These are phyloP conservation scores for Harlomillsia oculata DNA, from an alignment of 1,140 invertebrate species.

Conservation along the genomic window DNA sequence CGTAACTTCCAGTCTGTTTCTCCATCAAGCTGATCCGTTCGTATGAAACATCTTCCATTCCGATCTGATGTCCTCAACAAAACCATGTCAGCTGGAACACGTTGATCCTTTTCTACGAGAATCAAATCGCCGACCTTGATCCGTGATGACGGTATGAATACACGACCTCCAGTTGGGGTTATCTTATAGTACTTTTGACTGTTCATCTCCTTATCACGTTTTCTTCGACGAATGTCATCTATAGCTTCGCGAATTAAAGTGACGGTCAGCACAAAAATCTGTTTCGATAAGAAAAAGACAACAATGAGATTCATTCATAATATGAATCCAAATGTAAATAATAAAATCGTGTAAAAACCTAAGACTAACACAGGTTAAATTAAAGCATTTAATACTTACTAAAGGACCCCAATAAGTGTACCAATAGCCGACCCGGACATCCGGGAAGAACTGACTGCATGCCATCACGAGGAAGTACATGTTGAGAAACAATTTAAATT, in stretches of 20 bases:
- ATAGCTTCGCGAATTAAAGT: constrained; percentile 92
- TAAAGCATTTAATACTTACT: too few relatives aligned
- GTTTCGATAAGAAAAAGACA: too few relatives aligned
- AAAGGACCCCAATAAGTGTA: constrained; percentile 98
- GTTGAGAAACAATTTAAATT: constrained; percentile 99
- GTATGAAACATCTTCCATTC: constrained; percentile 76
- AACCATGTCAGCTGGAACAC: constrained; percentile 54
- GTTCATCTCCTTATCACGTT: constrained; percentile 91
- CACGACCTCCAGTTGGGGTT: constrained; percentile 43
- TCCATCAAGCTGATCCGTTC: constrained; percentile 95
- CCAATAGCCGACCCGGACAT: constrained; percentile 89
- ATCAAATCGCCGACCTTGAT: constrained; percentile 48
- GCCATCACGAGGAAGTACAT: constrained; percentile 98
- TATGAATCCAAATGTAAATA: too few relatives aligned
- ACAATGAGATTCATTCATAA: too few relatives aligned
- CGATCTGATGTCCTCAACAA: constrained; percentile 87
- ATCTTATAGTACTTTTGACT: constrained; percentile 71
- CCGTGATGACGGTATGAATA: constrained; percentile 54
- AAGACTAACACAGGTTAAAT: too few relatives aligned
- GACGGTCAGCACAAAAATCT: constrained; percentile 90
- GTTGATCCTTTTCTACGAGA: constrained; percentile 55
- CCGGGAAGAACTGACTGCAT: constrained; percentile 91
- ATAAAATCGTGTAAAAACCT: too few relatives aligned
- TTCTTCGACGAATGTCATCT: constrained; percentile 85
- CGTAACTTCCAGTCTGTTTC: constrained; percentile 81